phyloP scores from a whole-genome alignment of 2,797 vertebrate species.

The Thunnus albacares region DNA sequence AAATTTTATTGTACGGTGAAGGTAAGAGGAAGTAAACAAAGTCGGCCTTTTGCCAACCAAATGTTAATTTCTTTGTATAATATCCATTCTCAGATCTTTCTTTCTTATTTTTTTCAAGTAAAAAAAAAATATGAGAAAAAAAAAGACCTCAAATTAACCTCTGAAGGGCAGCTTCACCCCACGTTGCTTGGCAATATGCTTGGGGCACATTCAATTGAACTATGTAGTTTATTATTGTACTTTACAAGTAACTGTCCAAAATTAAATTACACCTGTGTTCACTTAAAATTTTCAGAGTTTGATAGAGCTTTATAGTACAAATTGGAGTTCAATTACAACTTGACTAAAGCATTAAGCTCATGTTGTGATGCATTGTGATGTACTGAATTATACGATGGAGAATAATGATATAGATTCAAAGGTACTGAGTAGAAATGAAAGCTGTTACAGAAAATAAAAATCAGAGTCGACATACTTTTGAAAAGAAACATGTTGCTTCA shows the following conservation, averaged over 20 bases:
- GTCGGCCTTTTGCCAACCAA: background rate
- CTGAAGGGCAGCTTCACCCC: background rate
- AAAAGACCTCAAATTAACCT: background rate
- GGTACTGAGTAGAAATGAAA: slow-evolving; percentile 7
- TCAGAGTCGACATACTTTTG: slow-evolving; percentile 39
- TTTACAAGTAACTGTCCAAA: background rate
- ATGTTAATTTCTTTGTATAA: background rate
- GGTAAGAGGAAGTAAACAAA: background rate
- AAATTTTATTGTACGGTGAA: background rate
- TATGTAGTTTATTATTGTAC: background rate
- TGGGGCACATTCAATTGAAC: background rate
- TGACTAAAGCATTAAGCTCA: background rate
- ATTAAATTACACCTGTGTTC: slow-evolving; percentile 24
- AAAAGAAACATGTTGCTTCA: slow-evolving; percentile 64
- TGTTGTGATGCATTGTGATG: background rate
- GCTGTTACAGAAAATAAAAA: slow-evolving; percentile 20
- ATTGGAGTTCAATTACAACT: slow-evolving; percentile 6
- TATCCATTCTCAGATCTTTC: background rate
- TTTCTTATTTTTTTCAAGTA: background rate
- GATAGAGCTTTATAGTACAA: slow-evolving; percentile 19
- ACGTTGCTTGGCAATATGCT: background rate
- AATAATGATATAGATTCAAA: background rate
- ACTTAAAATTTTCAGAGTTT: background rate
- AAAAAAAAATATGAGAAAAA: background rate
- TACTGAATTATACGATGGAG: background rate